A percentile compares a stretch with the other conserved stretches of the same genome.
These are phyloP conservation scores for Argyra leucocephala DNA, from an alignment of 2,888 invertebrate genomes.

Conservation along the genomic window DNA sequence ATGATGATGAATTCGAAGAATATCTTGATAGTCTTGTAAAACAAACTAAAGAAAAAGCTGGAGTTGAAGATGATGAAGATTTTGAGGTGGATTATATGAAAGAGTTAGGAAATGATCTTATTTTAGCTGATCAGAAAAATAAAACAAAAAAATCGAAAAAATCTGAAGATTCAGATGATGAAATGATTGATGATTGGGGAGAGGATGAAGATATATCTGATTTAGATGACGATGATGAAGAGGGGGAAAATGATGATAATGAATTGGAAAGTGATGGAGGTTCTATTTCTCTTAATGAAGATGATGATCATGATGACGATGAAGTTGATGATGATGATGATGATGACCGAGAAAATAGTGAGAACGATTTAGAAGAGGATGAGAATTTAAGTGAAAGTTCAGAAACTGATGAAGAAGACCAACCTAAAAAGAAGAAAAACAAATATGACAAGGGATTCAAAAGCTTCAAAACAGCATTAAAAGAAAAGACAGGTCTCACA, in stretches of 20 bases:
- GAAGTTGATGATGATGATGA: conserved; percentile 30
- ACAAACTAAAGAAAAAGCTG: conserved; percentile 49
- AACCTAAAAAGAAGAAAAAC: conserved; percentile 21
- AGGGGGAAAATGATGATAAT: conserved; percentile 44
- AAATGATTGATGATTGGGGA: conserved; percentile 36
- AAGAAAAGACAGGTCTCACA: neutral
- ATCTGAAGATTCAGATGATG: conserved; percentile 37
- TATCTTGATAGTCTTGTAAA: conserved; percentile 45
- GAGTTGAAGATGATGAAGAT: conserved; percentile 52
- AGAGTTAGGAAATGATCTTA: conserved; percentile 50
- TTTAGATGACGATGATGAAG: conserved; percentile 27
- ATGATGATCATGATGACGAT: conserved; percentile 29
- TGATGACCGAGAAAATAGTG: conserved; percentile 28
- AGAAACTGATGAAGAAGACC: conserved; percentile 29
- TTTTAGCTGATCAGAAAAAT: conserved; percentile 31
- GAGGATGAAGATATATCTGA: conserved; percentile 36
- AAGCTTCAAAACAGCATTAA: conserved; percentile 14
- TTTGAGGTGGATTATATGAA: conserved; percentile 58
- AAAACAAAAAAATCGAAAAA: conserved; percentile 16
- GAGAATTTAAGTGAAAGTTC: conserved; percentile 30
- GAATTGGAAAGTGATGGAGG: conserved; percentile 33
- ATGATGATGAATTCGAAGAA: conserved; percentile 48
- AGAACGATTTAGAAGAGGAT: conserved; percentile 30
- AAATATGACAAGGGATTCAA: neutral
- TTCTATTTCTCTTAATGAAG: conserved; percentile 27